phyloP scores from a whole-genome alignment of 2,888 invertebrate genomes.

The Nomada ferruginata region DNA sequence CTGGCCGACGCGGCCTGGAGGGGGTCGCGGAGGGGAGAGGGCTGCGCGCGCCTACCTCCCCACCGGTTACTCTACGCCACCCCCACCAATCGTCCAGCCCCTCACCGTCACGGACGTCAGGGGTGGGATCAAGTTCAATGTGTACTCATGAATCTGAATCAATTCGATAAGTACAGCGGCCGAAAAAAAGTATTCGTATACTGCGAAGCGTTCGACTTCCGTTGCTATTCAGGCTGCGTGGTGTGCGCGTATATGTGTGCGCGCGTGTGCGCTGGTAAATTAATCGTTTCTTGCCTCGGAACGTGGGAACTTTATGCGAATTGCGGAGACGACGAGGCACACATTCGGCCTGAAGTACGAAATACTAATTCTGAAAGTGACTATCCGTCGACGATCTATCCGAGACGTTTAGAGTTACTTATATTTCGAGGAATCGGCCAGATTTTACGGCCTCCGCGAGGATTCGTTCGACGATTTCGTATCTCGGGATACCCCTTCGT shows the following conservation, averaged over 20 bases:
- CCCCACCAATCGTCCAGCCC: constrained; percentile 23
- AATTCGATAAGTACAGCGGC: constrained; percentile 53
- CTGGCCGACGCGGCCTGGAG: constrained; percentile 59
- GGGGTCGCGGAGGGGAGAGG: constrained; percentile 63
- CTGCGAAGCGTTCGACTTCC: constrained; percentile 44
- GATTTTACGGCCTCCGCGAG: not conserved
- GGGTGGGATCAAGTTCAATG: constrained; percentile 61
- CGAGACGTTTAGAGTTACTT: no score
- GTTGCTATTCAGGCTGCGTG: constrained; percentile 21
- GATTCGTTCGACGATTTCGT: not conserved
- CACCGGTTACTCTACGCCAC: constrained; percentile 11
- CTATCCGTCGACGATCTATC: not conserved
- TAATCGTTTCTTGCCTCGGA: constrained; percentile 23
- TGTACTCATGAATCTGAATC: constrained; percentile 61
- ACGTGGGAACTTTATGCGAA: constrained; percentile 30
- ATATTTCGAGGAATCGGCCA: no score
- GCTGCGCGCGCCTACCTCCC: constrained; percentile 67
- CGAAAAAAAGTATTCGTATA: constrained; percentile 42
- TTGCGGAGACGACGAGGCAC: not conserved
- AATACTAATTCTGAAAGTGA: constrained; percentile 7
- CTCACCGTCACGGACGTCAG: constrained; percentile 28
- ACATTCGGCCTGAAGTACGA: constrained; percentile 4
- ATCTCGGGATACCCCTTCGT: not conserved
- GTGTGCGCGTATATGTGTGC: not conserved
- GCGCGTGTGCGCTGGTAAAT: constrained; percentile 13